Evolutionary conservation across 2,888 invertebrate genomes (phyloP).

Genomic region (Stictocephala bisonia): DNA sequence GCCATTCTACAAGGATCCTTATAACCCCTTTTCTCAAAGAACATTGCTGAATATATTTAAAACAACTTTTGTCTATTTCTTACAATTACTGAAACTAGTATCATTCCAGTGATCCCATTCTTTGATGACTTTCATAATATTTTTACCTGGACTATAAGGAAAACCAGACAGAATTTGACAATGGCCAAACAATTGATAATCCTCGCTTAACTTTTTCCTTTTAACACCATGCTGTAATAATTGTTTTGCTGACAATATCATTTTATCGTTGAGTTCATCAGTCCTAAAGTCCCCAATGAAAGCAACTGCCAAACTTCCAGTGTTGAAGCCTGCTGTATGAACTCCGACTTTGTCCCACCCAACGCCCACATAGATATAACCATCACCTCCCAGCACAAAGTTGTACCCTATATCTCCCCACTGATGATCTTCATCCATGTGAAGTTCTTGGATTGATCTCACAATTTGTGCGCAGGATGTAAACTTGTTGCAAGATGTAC

Average conservation of each 20-base stretch:
- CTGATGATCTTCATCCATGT: neutral
- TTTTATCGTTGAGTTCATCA: conserved; percentile 43
- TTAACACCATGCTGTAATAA: conserved; percentile 44
- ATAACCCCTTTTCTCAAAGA: too few relatives aligned
- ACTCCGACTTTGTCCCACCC: conserved; percentile 76
- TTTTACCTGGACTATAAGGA: conserved; percentile 47
- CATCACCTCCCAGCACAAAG: conserved; percentile 54
- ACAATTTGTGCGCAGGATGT: neutral
- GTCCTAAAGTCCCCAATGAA: conserved; percentile 50
- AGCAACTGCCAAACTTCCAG: conserved; percentile 40
- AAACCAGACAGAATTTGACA: conserved; percentile 28
- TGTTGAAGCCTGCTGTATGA: conserved; percentile 68
- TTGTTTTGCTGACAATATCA: conserved; percentile 28
- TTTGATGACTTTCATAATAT: conserved; percentile 23
- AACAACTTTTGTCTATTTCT: too few relatives aligned
- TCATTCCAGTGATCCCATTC: conserved; percentile 48
- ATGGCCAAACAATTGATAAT: conserved; percentile 45
- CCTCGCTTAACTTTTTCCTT: conserved; percentile 19
- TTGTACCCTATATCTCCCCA: conserved; percentile 51
- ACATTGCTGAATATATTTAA: too few relatives aligned
- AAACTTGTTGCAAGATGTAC: conserved; percentile 5
- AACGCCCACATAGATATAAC: conserved; percentile 52
- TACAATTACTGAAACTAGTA: too few relatives aligned
- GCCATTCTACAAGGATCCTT: too few relatives aligned
- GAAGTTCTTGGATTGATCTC: neutral